These are phyloP conservation scores for Hydractinia echinata DNA, from an alignment of 30 jellyfish, hydroid and myxozoan species.

Conservation along the genomic window DNA sequence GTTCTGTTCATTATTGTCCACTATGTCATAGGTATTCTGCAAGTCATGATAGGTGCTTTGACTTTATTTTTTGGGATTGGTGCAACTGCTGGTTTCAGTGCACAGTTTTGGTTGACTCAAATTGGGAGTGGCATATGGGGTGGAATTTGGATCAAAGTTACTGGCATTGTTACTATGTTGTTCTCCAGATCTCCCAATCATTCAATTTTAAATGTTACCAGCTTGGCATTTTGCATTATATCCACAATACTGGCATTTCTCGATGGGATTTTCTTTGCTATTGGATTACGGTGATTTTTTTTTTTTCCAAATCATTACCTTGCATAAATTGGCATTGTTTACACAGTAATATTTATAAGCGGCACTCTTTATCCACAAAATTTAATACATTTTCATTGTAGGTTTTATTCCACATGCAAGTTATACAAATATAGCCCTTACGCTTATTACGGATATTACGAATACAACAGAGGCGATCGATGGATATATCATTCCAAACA, in stretches of 20 bases:
- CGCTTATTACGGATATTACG: no score
- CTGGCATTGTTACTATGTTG: background rate
- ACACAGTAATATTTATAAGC: background rate
- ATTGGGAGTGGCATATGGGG: conserved; percentile 10
- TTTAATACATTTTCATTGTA: background rate
- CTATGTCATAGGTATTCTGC: background rate
- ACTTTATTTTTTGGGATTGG: background rate
- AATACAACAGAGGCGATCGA: no score
- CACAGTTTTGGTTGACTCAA: background rate
- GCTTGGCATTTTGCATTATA: background rate
- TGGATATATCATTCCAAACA: no score
- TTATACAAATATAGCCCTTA: background rate
- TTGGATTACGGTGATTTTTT: background rate
- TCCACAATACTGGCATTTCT: background rate
- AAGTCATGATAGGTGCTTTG: background rate
- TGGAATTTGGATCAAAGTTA: background rate
- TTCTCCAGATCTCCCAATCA: background rate
- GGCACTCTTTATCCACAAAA: background rate
- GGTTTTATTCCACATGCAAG: background rate
- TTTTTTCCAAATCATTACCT: background rate
- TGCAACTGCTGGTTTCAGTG: background rate
- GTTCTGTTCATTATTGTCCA: background rate
- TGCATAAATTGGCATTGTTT: background rate
- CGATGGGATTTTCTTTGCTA: background rate
- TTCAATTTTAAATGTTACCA: background rate